Conservation (phyloP, 2,797 vertebrate species). For the Loris lydekkerianus region DNA sequence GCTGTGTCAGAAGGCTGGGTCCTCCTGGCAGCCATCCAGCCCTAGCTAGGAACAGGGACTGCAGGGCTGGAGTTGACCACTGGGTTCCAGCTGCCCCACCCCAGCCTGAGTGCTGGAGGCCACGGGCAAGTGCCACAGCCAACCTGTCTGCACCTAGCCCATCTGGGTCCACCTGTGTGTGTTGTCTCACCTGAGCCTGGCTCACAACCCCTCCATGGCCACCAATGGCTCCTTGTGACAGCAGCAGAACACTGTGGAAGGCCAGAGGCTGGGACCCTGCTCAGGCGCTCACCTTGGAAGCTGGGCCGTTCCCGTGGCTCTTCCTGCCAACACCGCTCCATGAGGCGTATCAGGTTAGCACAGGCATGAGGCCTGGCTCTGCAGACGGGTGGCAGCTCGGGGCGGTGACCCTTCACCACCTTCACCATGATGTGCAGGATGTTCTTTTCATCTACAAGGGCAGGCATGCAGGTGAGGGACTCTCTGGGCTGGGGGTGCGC, state of each 20-base stretch:
- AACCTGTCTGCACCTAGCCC: neutral
- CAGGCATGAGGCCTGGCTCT: conserved; percentile 94
- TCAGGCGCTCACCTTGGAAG: conserved; percentile 94
- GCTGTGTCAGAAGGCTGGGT: rapidly evolving
- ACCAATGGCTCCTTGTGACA: neutral
- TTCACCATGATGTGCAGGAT: conserved; percentile 99
- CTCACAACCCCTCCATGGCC: neutral
- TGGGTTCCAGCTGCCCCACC: rapidly evolving
- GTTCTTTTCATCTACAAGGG: conserved; percentile 95
- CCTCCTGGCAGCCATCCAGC: neutral
- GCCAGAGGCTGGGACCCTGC: conserved; percentile 14
- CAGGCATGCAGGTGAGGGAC: neutral
- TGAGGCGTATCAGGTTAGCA: conserved; percentile 93
- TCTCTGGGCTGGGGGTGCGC: neutral
- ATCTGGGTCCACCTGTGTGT: neutral
- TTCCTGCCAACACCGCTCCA: conserved; percentile 97
- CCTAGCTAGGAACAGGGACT: rapidly evolving
- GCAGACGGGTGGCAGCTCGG: conserved; percentile 93
- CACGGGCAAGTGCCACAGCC: rapidly evolving
- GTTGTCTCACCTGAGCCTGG: rapidly evolving
- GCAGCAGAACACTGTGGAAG: rapidly evolving
- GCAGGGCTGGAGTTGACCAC: rapidly evolving
- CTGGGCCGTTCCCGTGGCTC: conserved; percentile 93
- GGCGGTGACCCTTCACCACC: conserved; percentile 97
- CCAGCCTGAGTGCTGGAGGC: rapidly evolving